Conservation (phyloP, 37 sponge, comb jelly and placozoan genomes). For the Axinella damicornis region DNA sequence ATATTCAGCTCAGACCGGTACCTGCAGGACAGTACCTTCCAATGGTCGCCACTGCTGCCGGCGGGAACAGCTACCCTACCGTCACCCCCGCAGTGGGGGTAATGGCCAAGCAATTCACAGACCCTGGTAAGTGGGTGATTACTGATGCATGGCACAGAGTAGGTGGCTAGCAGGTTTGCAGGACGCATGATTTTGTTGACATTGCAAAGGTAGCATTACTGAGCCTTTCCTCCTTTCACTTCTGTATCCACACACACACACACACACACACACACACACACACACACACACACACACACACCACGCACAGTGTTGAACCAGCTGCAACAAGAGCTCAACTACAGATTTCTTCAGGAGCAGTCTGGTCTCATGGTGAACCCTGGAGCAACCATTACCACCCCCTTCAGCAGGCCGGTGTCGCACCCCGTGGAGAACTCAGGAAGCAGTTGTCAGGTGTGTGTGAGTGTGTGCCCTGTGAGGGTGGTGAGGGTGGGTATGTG, state of each 20-base stretch:
- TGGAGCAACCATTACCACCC: no score
- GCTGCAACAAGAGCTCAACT: conserved; percentile 63
- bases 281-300: conserved; percentile 2
- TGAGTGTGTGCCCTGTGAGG: no score
- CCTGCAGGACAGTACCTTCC: not conserved
- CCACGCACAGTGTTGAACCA: conserved; percentile 50
- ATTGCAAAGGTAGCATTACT: no score
- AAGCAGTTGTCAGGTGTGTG: no score
- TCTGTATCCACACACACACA: not conserved
- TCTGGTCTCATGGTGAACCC: not conserved
- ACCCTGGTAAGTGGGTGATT: not conserved
- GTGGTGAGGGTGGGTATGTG: no score
- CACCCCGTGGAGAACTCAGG: no score
- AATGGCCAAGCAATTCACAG: conserved; percentile 8
- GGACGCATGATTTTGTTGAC: no score
- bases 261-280: not conserved
- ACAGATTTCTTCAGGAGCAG: conserved; percentile 64
- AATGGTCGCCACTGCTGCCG: not conserved
- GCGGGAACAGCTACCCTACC: not conserved
- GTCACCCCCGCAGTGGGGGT: not conserved
- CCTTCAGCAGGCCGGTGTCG: no score
- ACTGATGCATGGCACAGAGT: no score
- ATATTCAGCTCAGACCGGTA: not conserved
- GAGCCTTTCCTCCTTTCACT: no score
- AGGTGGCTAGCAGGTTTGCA: no score